phyloP scores from a whole-genome alignment of 2,888 invertebrate genomes.

The Pteria penguin region DNA sequence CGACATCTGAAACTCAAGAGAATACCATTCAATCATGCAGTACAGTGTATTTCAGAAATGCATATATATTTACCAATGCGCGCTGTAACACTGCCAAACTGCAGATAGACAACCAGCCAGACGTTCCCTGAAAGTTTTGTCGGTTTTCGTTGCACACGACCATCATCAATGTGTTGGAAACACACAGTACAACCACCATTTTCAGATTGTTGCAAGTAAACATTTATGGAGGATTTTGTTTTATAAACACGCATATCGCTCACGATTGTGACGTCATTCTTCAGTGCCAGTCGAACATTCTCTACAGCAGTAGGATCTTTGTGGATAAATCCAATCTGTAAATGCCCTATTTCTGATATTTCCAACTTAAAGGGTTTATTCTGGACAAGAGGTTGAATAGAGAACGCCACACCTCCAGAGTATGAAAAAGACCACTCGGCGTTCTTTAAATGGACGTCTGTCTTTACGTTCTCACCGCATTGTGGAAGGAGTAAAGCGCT shows the following conservation, averaged over 20 bases:
- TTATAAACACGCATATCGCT: neutral
- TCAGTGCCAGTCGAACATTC: neutral
- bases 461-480: no score
- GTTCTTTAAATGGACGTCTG: no score
- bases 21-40: no score
- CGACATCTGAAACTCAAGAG: no score
- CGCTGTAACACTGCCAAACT: neutral
- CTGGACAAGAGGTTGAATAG: neutral
- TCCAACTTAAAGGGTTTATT: neutral
- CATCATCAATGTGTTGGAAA: neutral
- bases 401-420: neutral
- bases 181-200: neutral
- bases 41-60: no score
- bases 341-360: neutral
- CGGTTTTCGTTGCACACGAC: neutral
- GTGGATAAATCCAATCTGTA: neutral
- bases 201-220: neutral
- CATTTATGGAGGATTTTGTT: neutral
- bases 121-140: neutral
- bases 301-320: neutral
- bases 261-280: neutral
- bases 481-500: no score
- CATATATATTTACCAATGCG: neutral
- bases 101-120: neutral
- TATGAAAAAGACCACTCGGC: neutral